Evolutionary conservation across 2,113 vertebrate genomes (phyloP).

Genomic region (Urocynchramus pylzowi): DNA sequence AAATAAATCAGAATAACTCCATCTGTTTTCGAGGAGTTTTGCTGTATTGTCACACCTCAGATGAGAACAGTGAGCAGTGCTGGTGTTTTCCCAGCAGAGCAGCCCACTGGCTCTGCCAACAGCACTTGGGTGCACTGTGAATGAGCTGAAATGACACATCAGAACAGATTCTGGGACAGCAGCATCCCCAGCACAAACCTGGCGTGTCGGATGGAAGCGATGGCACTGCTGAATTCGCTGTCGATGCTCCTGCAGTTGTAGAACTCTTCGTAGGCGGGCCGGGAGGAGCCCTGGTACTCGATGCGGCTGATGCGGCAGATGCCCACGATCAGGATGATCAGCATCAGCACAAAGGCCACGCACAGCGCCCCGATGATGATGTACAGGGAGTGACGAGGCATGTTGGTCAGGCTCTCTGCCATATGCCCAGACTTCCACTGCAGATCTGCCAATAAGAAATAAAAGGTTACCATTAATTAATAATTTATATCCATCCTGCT

Average conservation of each 20-base stretch:
- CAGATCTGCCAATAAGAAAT: slow-evolving; percentile 74
- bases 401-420: slow-evolving; percentile 90
- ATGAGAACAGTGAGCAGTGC: background rate
- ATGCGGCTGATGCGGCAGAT: slow-evolving; percentile 99
- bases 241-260: slow-evolving; percentile 99
- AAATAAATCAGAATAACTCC: background rate
- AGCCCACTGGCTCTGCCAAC: background rate
- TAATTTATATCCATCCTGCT: background rate
- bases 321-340: slow-evolving; percentile 96
- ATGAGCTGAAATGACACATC: background rate
- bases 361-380: slow-evolving; percentile 97
- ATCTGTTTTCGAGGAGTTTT: background rate
- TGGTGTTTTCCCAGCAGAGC: background rate
- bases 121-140: background rate
- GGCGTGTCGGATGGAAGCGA: slow-evolving; percentile 95
- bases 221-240: slow-evolving; percentile 94
- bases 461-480: background rate
- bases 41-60: background rate
- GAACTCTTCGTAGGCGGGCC: slow-evolving; percentile 95
- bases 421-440: slow-evolving; percentile 93
- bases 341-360: slow-evolving; percentile 94
- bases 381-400: slow-evolving; percentile 96
- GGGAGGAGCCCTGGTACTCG: slow-evolving; percentile 95
- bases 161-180: background rate
- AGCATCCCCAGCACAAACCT: slow-evolving; percentile 72